Evolutionary conservation across 2,888 invertebrate genomes (phyloP), one percentile per base, ranked within the genome.

Genomic region (Spodoptera picta): DNA sequence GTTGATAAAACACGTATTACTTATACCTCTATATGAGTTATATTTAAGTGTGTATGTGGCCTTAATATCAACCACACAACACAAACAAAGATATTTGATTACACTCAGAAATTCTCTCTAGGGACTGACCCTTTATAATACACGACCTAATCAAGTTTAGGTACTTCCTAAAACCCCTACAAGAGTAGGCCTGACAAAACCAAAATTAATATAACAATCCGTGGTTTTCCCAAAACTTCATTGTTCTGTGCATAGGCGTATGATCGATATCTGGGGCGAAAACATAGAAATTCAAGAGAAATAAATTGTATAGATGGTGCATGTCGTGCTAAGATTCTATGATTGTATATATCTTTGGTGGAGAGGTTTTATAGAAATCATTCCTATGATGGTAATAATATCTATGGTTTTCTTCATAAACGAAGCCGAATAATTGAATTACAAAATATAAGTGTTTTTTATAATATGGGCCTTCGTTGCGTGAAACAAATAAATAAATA

Each of bases 241-340:
- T 74, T 74, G 64, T 74, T 68, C 36, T 43, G 31, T 52, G 47
- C 11, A 56, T 64, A 60, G 54, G 50, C 53, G 57, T 67, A 76
- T 76, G 68, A 74, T 74, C 77, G 73, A 74, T 74, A 77, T 77
- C 57, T 64, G 49, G 46, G 50, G 47, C 48, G 43, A 46, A 46
- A 59, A 61, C 45, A 47, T 23, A 55, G 44, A 14, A 31, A 54
- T 14, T 14, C 50, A 3, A n/a, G 31, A 44, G 36, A 36, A 36
- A 9, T 36, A 36, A 43, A 36, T 4, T 10, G 10, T 31, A 59
- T 59, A 54, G 53, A 65, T 12, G 45, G 48, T 19, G 23, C 44
- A 24, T 11, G 9, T 14, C 14, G 14, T 14, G 14, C 14, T 14
- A 14, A 14, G 14, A 14, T 11, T 23, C 2, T 0, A 5, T 5